Evolutionary conservation across 2,113 vertebrate species (phyloP).

Genomic region (Panthera uncia): DNA sequence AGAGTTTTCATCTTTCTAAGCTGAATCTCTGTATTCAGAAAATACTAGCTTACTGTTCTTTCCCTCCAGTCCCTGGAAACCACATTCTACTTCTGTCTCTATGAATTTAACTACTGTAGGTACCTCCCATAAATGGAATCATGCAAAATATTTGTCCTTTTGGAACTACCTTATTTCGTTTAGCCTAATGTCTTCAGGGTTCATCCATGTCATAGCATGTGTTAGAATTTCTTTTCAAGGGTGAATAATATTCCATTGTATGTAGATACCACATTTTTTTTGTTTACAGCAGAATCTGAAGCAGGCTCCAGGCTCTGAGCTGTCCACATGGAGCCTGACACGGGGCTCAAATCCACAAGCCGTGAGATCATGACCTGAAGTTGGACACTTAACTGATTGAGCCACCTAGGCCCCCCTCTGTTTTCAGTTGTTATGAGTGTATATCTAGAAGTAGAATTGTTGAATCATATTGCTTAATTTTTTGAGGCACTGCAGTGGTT

Average conservation of each 20-base stretch:
- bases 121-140: neutral
- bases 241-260: neutral
- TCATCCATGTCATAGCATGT: neutral
- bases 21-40: neutral
- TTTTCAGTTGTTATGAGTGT: neutral
- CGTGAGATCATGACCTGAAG: no score
- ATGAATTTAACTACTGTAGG: neutral
- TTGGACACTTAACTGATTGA: no score
- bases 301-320: no score
- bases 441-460: neutral
- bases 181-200: neutral
- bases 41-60: neutral
- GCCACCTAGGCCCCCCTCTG: neutral
- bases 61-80: neutral
- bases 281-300: neutral
- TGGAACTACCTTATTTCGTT: neutral
- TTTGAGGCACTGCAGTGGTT: neutral
- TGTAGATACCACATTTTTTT: neutral
- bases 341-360: no score
- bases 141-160: slow-evolving; percentile 6
- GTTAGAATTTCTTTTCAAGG: neutral
- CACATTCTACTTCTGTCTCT: neutral
- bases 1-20: neutral
- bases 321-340: no score
- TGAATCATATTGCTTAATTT: neutral